Conservation (phyloP, 2,888 invertebrate genomes). For the Ptilodon capucinus region DNA sequence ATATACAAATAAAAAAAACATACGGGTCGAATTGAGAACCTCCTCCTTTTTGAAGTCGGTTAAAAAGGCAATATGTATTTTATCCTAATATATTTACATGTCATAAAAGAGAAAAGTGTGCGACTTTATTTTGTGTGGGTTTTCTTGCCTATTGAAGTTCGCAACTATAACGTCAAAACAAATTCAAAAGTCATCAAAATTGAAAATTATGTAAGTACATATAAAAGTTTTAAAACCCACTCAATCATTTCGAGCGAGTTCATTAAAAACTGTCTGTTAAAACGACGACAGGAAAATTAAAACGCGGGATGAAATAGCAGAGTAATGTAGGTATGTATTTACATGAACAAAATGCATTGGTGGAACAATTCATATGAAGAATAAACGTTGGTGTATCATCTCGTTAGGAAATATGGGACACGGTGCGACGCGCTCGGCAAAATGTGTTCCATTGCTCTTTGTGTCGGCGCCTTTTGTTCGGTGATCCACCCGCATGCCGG, state of each 20-base stretch:
- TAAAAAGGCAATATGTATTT: slow-evolving; percentile 2
- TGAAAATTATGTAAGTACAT: too few relatives aligned
- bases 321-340: slow-evolving; percentile 22
- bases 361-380: slow-evolving; percentile 51
- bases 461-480: slow-evolving; percentile 73
- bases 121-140: slow-evolving; percentile 4
- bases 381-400: slow-evolving; percentile 72
- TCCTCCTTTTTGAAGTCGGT: too few relatives aligned
- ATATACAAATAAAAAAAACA: slow-evolving; percentile 11
- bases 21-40: too few relatives aligned
- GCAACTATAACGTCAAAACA: not conserved
- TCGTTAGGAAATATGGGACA: slow-evolving; percentile 78
- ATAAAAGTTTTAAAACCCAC: slow-evolving; percentile 6
- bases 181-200: not conserved
- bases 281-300: slow-evolving; percentile 28
- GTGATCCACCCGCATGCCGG: slow-evolving; percentile 60
- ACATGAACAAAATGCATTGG: slow-evolving; percentile 40
- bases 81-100: slow-evolving; percentile 3
- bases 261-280: slow-evolving; percentile 26
- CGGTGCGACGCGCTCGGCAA: slow-evolving; percentile 67
- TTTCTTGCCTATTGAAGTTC: not conserved
- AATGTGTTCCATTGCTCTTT: slow-evolving; percentile 78
- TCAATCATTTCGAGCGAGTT: slow-evolving; percentile 25
- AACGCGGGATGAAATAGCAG: slow-evolving; percentile 19
- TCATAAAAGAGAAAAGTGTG: slow-evolving; percentile 5